Evolutionary conservation across 2,888 invertebrate genomes (phyloP).

Genomic region (Leptopilina syphax): DNA sequence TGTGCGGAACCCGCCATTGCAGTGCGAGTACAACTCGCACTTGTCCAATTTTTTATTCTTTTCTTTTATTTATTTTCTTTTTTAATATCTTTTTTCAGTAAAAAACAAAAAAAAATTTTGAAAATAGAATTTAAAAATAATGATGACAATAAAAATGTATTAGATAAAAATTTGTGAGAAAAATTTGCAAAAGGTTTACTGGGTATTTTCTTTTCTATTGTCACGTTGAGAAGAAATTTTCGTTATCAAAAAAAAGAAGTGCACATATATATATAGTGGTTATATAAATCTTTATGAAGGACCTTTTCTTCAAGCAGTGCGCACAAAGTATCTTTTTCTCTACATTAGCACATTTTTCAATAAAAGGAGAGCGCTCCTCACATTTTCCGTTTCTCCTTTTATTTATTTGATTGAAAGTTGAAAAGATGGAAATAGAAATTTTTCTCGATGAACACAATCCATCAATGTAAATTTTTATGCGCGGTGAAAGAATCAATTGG

Average conservation of each 20-base stretch:
- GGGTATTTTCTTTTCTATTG: background rate
- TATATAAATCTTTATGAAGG: too few species aligned
- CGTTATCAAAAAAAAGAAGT: background rate
- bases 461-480: conserved; percentile 37
- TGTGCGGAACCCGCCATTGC: too few species aligned
- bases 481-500: conserved; percentile 35
- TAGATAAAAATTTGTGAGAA: background rate
- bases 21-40: too few species aligned
- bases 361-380: background rate
- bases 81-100: too few species aligned
- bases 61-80: too few species aligned
- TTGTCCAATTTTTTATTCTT: too few species aligned
- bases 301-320: too few species aligned
- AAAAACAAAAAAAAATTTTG: too few species aligned
- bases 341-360: conserved; percentile 3
- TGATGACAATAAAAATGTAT: too few species aligned
- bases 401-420: conserved; percentile 35
- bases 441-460: conserved; percentile 1
- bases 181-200: background rate
- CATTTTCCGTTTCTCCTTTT: background rate
- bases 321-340: conserved; percentile 3
- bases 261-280: background rate
- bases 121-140: too few species aligned
- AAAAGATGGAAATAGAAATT: conserved; percentile 33
- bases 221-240: background rate